Base-by-base conservation (phyloP, 2,888 invertebrate species). In the Drosophila neotestacea region DNA sequence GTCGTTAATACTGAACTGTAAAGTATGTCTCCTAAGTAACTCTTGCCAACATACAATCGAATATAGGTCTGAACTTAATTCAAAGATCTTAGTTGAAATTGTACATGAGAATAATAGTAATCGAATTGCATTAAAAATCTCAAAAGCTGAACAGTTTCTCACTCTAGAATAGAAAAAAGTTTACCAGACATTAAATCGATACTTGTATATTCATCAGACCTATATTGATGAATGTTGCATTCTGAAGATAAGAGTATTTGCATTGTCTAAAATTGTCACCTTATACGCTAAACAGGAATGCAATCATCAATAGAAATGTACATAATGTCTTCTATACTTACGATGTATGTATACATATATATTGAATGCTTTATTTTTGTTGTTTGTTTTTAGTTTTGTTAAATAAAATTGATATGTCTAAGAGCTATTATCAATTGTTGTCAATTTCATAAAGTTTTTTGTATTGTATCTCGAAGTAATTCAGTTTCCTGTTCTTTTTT, bases 401-500 rank as follows among this genome's bases (percentile, higher is more conserved):
- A 88, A 90, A 88, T 79, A 88, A 90, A 91, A 90, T 88, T 92
- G 92, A 92, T 92, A 92, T 92, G 92, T 92, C 92, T 92, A 92
- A 91, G 89, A 92, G 87, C 92, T 92, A 92, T 92, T 92, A 92
- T 92, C 91, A 91, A 92, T 92, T 91, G 92, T 91, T 92, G 89
- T 90, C 85, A 88, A 88, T 82, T 89, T 73, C 75, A 70, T 59
- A 70, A 84, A 75, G 66, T 36, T 47, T 65, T 54, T 65, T 73
- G 70, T 88, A 75, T 80, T 85, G 69, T 86, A 69, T 80, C 48
- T 77, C 47, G 70, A 85, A 69, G 73, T 78, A 75, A 63, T 79
- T 81, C 60, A 69, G 66, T 80, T 83, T 47, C 62, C 44, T 47
- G 47, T 60, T 44, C 11, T n/a, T 42, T 28, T 55, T 55, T 44